phyloP scores from a whole-genome alignment of 2,888 invertebrate genomes.

The Prosopocoilus inquinatus region DNA sequence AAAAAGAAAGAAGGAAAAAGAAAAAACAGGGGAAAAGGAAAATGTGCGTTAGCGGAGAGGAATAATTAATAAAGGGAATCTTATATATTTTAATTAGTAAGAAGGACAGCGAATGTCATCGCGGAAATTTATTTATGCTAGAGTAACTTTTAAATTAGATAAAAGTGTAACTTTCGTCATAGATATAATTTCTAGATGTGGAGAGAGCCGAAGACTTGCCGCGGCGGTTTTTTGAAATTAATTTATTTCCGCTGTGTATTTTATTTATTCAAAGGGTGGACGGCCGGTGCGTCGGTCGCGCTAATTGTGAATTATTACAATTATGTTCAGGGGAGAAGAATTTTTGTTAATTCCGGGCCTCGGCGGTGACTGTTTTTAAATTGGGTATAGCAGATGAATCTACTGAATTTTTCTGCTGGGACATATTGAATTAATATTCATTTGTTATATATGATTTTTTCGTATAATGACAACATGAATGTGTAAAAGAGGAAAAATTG shows the following conservation, averaged over 20 bases:
- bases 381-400: conserved; percentile 39
- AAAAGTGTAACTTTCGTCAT: conserved; percentile 46
- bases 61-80: conserved; percentile 1
- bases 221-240: conserved; percentile 39
- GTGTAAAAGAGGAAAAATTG: conserved; percentile 2
- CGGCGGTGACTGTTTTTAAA: conserved; percentile 28
- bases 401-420: conserved; percentile 45
- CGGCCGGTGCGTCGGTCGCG: conserved; percentile 29
- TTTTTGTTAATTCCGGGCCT: conserved; percentile 32
- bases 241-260: conserved; percentile 40
- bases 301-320: conserved; percentile 47
- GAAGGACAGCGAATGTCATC: conserved; percentile 1
- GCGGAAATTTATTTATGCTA: background rate
- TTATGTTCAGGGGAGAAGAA: conserved; percentile 42
- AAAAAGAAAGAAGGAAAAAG: no score
- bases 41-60: background rate
- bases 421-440: conserved; percentile 49
- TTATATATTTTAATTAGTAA: conserved; percentile 2
- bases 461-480: background rate
- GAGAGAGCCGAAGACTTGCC: conserved; percentile 35
- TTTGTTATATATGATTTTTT: conserved; percentile 30
- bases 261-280: conserved; percentile 41
- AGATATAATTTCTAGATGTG: conserved; percentile 37
- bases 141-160: conserved; percentile 46
- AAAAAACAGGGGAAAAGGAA: background rate